Evolutionary conservation across 2,797 vertebrate genomes (phyloP), one percentile per base, ranked within the genome.

Genomic region (Protonibea diacanthus): DNA sequence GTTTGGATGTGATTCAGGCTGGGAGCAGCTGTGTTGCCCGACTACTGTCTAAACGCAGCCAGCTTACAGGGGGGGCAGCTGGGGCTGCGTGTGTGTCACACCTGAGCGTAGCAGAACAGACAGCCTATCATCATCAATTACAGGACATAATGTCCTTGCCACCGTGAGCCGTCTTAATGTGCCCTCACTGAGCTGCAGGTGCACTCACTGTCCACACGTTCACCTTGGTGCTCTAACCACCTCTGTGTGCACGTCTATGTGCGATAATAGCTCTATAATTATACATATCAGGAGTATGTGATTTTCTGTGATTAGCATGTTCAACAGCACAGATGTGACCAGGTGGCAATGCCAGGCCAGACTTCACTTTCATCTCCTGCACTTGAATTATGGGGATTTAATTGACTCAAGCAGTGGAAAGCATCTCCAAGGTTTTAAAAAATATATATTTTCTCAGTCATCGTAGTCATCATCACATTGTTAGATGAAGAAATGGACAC

Each of bases 81-180:
- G 25, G 38, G 4, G 70, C 20, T 17, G 20, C 55, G 45, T 70
- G 66, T 52, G 53, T 67, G 59, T 67, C 59, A 63, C 78, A 91
- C 82, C 82, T 82, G 73, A 83, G 53, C 0, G 8, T 78, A 60
- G 47, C 33, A 78, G 76, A 85, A 53, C 70, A 79, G 73, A 73
- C 69, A 44, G 44, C 56, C 69, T 63, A 77, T 85, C 76, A 77
- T 64, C 67, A 81, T 88, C 74, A 82, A 72, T 89, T 86, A 86
- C 66, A 86, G 70, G 60, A 45, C 88, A 88, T 76, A 21, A 78
- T 83, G 88, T 90, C 86, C 81, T 85, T 74, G 81, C 42, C 29
- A 49, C 40, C 51, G 67, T 52, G 61, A 83, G 27, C n/a, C 1
- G 20, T 67, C 72, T 79, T 73, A 23, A 68, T 79, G 44, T 81